phyloP scores from a whole-genome alignment of 2,113 vertebrate genomes.

The Dasyurus viverrinus region DNA sequence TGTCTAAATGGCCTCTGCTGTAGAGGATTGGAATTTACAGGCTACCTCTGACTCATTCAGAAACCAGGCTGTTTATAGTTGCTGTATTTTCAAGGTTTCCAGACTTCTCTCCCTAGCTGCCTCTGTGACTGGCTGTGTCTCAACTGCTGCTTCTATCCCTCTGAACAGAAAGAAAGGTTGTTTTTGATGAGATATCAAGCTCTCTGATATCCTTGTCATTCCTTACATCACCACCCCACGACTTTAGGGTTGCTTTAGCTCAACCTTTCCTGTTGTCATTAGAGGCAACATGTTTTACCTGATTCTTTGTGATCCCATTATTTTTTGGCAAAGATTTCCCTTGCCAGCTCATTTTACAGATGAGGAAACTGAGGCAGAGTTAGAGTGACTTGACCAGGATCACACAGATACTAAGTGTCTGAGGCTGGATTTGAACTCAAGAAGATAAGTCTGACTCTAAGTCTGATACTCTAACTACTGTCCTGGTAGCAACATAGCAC shows the following conservation, averaged over 20 bases:
- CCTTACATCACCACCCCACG: not conserved
- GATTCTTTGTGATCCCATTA: not conserved
- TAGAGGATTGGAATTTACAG: not conserved
- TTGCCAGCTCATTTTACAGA: not conserved
- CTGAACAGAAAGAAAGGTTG: not conserved
- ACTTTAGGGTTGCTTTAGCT: not conserved
- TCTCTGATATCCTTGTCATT: not conserved
- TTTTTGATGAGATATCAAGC: not conserved
- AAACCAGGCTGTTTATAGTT: not conserved
- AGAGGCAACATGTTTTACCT: not conserved
- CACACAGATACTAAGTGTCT: not conserved
- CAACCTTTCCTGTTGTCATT: not conserved
- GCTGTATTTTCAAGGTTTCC: not conserved
- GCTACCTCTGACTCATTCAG: not conserved
- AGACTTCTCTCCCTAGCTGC: not conserved
- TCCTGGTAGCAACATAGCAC: not conserved
- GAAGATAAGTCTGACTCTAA: not conserved
- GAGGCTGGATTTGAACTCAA: not conserved
- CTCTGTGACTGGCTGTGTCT: not conserved
- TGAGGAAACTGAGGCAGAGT: not conserved
- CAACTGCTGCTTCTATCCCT: not conserved
- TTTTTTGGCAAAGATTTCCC: not conserved
- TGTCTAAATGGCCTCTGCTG: not conserved
- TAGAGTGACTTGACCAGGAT: not conserved
- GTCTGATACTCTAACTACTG: not conserved